Conservation (phyloP, 2,888 invertebrate species). For the Sepiola atlantica region DNA sequence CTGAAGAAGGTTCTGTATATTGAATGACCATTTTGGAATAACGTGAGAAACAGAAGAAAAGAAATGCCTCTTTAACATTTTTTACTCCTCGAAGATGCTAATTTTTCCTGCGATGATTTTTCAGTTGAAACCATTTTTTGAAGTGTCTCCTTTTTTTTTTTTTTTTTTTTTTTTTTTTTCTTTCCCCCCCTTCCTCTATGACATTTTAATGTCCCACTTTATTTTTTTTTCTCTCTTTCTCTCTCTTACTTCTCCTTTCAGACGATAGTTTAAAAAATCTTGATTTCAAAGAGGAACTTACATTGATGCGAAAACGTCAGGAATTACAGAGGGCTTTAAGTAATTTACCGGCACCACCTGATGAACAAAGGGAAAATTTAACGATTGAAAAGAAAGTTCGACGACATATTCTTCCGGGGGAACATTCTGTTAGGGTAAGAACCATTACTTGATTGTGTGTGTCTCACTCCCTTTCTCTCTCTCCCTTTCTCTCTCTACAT, state of each 20-base stretch:
- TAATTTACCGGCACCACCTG: conserved; percentile 33
- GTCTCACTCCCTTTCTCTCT: background rate
- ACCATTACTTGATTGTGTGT: background rate
- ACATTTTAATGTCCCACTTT: background rate
- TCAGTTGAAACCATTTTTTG: too few relatives aligned
- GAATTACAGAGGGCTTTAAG: conserved; percentile 35
- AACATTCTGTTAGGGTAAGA: conserved; percentile 44
- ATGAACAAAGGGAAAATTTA: conserved; percentile 44
- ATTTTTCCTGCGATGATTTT: background rate
- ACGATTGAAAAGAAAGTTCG: conserved; percentile 44
- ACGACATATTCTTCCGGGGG: conserved; percentile 36
- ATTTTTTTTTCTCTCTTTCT: background rate
- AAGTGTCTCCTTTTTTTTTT: background rate
- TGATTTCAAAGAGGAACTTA: conserved; percentile 46
- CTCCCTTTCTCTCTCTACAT: too few relatives aligned
- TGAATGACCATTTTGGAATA: background rate
- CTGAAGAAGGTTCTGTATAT: background rate
- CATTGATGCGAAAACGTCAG: conserved; percentile 43
- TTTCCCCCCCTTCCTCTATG: background rate
- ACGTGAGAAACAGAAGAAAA: too few relatives aligned
- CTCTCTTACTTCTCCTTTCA: conserved; percentile 34
- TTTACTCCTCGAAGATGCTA: background rate
- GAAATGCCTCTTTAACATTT: too few relatives aligned
- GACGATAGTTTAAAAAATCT: conserved; percentile 46
- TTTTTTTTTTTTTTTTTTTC: background rate